Base-by-base conservation (phyloP, 2,113 vertebrate species). In the Steatornis caripensis region DNA sequence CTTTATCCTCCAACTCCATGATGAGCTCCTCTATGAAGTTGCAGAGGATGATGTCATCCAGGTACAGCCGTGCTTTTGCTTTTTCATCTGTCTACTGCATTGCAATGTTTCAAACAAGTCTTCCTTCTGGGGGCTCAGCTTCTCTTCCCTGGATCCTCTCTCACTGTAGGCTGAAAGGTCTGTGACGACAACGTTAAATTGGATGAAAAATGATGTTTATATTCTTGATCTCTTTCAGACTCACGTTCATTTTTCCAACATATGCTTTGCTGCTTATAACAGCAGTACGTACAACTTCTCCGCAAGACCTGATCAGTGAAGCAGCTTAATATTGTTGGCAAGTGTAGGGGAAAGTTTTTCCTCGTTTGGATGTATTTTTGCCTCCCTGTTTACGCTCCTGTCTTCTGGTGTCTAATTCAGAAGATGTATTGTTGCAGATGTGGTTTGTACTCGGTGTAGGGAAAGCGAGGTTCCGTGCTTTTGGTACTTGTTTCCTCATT, bases 11-110 rank as follows among this genome's bases (percentile, higher is more conserved):
- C 99, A 99, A 24, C 98, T 99, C 84, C 99, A 99, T 2, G 99
- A 99, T 84, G 99, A 99, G 94, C 99, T 99, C 54, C 98, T 99
- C 76, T 99, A 99, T 69, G 99, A 99, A 97, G 99, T 99, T 77
- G 98, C 98, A 48, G 99, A 99, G 62, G 98, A 99, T 2, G 98
- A 99, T 81, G 85, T 98, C 82, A 98, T 99, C 68, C 99, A 99
- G 99, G 99, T 99, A 98, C 12, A n/a, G 81, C 46, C 0, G 0
- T 68, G 57, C 48, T 15, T 13, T 29, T 66, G 29, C 34, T 80
- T 77, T 90, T 55, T 46, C 70, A 95, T 64, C 83, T 60, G 2
- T 37, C 17, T 82, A 2, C 34, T 57, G 11, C 3, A 1, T 62
- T n/a, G 9, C 1, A 4, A 15, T 53, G 24, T 78, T 88, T 70